These are phyloP conservation scores for Drosophila littoralis DNA, from an alignment of 1,140 invertebrate species.

Conservation along the genomic window DNA sequence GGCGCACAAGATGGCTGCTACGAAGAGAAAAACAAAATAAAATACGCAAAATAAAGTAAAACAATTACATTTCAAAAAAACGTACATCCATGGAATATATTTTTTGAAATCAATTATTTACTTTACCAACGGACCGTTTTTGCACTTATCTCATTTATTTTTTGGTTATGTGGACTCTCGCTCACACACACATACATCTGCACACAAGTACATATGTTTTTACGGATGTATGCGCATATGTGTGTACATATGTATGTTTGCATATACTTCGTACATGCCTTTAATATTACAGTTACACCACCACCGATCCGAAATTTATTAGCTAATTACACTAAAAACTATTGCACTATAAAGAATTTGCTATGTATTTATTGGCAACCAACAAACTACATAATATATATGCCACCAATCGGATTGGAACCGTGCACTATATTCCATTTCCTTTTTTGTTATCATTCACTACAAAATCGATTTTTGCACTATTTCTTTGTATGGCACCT, in stretches of 20 bases:
- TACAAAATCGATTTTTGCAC: slow-evolving; percentile 81
- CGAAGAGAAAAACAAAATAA: slow-evolving; percentile 57
- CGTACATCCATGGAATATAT: slow-evolving; percentile 21
- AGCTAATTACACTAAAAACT: slow-evolving; percentile 60
- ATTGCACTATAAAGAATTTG: slow-evolving; percentile 64
- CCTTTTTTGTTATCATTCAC: slow-evolving; percentile 52
- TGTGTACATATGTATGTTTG: not conserved
- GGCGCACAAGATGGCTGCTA: slow-evolving; percentile 54
- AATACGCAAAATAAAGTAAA: slow-evolving; percentile 72
- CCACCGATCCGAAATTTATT: slow-evolving; percentile 57
- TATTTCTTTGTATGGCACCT: slow-evolving; percentile 54
- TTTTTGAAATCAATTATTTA: slow-evolving; percentile 72
- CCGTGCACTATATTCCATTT: slow-evolving; percentile 63
- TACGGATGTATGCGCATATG: slow-evolving; percentile 17
- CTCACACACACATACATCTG: slow-evolving; percentile 33
- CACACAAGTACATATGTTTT: slow-evolving; percentile 12
- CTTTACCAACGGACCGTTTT: slow-evolving; percentile 66
- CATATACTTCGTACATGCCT: slow-evolving; percentile 15
- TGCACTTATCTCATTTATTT: slow-evolving; percentile 38
- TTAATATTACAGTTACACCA: slow-evolving; percentile 38
- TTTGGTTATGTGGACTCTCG: slow-evolving; percentile 40
- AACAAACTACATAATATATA: slow-evolving; percentile 50
- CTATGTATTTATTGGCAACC: slow-evolving; percentile 52
- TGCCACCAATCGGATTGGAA: slow-evolving; percentile 73
- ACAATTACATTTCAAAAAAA: slow-evolving; percentile 69